Percentiles rank a stretch among this genome's conserved stretches.
Conservation (phyloP, 1,140 invertebrate species). For the Bombus breviceps region DNA sequence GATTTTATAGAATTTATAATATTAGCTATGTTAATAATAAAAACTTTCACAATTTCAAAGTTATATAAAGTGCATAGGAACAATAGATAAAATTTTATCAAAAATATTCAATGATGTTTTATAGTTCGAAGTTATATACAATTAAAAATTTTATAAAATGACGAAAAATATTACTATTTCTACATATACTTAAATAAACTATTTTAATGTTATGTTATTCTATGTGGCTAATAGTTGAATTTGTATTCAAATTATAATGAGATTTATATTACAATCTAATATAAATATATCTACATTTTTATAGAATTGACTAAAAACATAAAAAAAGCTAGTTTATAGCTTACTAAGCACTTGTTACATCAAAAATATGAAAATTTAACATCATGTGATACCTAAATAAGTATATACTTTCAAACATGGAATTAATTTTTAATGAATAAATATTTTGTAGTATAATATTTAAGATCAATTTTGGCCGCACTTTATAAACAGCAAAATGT, state of each 20-base stretch:
- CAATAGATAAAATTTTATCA: conserved; percentile 9
- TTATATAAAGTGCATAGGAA: background rate
- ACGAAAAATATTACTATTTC: conserved; percentile 4
- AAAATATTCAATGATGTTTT: conserved; percentile 19
- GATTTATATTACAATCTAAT: conserved; percentile 8
- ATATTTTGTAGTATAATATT: conserved; percentile 38
- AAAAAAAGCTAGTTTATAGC: background rate
- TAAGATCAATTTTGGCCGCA: conserved; percentile 22
- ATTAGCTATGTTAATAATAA: background rate
- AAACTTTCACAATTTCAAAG: background rate
- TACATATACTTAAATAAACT: background rate
- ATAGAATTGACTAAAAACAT: conserved; percentile 17
- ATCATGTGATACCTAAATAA: conserved; percentile 37
- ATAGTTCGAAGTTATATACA: conserved; percentile 1
- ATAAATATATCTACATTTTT: conserved; percentile 35
- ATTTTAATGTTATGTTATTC: conserved; percentile 21
- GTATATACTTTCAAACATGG: conserved; percentile 10
- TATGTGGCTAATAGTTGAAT: conserved; percentile 6
- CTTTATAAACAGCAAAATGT: conserved; percentile 17
- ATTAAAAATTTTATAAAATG: conserved; percentile 19
- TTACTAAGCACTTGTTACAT: conserved; percentile 7
- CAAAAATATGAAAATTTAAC: conserved; percentile 23
- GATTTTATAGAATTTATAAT: background rate
- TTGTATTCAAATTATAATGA: conserved; percentile 15
- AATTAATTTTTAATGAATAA: conserved; percentile 23